Percentiles rank a stretch among this genome's conserved stretches.
Evolutionary conservation across 2,888 invertebrate genomes (phyloP).

Genomic region (Nomada ruficornis): DNA sequence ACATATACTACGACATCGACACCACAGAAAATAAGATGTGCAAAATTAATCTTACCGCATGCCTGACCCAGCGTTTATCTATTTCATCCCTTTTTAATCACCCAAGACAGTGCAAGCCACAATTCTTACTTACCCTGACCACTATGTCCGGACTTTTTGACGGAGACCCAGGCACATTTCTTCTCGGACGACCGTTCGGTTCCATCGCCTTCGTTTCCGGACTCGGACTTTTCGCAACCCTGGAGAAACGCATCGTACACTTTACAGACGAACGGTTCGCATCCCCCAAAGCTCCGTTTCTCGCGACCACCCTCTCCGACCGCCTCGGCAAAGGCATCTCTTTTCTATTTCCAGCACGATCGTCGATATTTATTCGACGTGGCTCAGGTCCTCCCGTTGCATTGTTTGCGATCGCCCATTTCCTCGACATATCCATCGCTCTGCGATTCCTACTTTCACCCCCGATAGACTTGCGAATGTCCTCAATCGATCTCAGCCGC

Average conservation of each 20-base stretch:
- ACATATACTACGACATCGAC: too few species aligned
- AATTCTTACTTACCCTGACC: conserved; percentile 65
- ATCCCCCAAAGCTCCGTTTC: conserved; percentile 18
- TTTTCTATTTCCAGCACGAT: conserved; percentile 19
- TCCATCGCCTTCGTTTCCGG: conserved; percentile 71
- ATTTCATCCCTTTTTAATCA: too few species aligned
- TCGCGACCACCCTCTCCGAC: conserved; percentile 28
- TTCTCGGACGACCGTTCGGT: conserved; percentile 61
- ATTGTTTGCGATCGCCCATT: conserved; percentile 54
- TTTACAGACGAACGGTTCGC: conserved; percentile 42
- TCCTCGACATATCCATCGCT: conserved; percentile 5
- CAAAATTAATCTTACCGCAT: too few species aligned
- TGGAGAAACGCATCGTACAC: conserved; percentile 59
- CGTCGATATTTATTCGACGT: conserved; percentile 22
- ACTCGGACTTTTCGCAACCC: conserved; percentile 75
- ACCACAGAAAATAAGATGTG: too few species aligned
- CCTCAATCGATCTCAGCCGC: conserved; percentile 73
- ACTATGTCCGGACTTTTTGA: conserved; percentile 70
- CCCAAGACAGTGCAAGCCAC: too few species aligned
- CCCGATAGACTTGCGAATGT: conserved; percentile 73
- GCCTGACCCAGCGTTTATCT: too few species aligned
- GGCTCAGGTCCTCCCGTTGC: not conserved
- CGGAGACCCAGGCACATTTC: conserved; percentile 68
- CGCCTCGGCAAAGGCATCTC: conserved; percentile 5
- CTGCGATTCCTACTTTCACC: conserved; percentile 4